phyloP scores from a whole-genome alignment of 2,888 invertebrate genomes.

The Muscina levida region DNA sequence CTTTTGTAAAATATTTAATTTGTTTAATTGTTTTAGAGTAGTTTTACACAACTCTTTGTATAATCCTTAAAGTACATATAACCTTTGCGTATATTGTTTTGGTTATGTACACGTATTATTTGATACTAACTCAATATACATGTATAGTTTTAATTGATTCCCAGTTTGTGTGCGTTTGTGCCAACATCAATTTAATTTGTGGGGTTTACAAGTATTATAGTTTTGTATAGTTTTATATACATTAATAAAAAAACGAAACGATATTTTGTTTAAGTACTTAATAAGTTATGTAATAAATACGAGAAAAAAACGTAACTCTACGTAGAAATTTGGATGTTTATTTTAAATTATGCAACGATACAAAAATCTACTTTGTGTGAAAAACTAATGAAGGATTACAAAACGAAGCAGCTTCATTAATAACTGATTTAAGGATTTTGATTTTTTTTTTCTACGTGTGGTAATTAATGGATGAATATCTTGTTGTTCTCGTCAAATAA shows the following conservation, averaged over 20 bases:
- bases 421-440: too few species aligned
- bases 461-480: too few species aligned
- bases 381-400: too few species aligned
- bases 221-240: conserved; percentile 69
- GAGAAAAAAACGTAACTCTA: too few species aligned
- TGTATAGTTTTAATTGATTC: background rate
- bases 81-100: background rate
- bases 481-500: too few species aligned
- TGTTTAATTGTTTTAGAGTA: conserved; percentile 3
- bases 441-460: too few species aligned
- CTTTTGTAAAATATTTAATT: background rate
- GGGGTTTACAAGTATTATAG: conserved; percentile 26
- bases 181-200: too few species aligned
- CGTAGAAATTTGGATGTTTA: too few species aligned
- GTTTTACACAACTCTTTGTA: background rate
- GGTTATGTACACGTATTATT: background rate
- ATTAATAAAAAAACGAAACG: conserved; percentile 41
- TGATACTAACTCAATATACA: conserved; percentile 8
- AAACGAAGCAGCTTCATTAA: too few species aligned
- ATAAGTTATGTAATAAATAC: too few species aligned
- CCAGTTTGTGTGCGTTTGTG: conserved; percentile 1
- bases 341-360: too few species aligned
- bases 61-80: conserved; percentile 15
- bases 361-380: too few species aligned
- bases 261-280: conserved; percentile 44